phyloP scores from a whole-genome alignment of 2,113 vertebrate species.

The Colossoma macropomum region DNA sequence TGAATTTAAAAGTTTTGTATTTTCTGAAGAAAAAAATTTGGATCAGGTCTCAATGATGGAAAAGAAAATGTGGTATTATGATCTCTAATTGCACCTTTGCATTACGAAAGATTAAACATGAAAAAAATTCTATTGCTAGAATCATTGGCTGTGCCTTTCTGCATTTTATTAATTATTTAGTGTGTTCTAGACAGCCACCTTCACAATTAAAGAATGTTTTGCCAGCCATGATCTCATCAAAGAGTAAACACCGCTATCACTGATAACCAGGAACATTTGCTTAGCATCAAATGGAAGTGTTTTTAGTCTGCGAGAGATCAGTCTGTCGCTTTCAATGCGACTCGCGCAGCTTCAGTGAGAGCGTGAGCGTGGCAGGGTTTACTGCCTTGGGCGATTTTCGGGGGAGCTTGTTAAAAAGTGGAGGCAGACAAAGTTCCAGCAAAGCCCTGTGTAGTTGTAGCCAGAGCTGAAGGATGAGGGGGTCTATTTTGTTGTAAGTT shows the following conservation, averaged over 20 bases:
- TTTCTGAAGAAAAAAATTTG: too few relatives aligned
- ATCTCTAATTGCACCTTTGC: too few relatives aligned
- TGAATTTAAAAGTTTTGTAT: too few relatives aligned
- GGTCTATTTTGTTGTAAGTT: constrained; percentile 35
- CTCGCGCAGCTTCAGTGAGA: not conserved
- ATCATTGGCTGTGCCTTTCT: too few relatives aligned
- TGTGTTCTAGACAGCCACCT: too few relatives aligned
- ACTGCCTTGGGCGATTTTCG: constrained; percentile 1
- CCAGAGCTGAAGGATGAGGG: constrained; percentile 10
- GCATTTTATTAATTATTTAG: too few relatives aligned
- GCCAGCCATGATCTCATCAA: not conserved
- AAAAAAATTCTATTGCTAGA: too few relatives aligned
- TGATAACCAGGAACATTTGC: not conserved
- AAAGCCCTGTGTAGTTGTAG: not conserved
- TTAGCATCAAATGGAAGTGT: not conserved
- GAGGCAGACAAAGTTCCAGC: constrained; percentile 11
- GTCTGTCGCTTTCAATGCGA: not conserved
- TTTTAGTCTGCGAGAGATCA: not conserved
- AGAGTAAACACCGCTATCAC: not conserved
- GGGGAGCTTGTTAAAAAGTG: constrained; percentile 18
- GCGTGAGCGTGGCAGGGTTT: not conserved
- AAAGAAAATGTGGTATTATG: too few relatives aligned
- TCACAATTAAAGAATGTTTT: not conserved
- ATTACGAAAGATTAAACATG: too few relatives aligned
- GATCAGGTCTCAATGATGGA: too few relatives aligned